Evolutionary conservation across 2,888 invertebrate genomes (phyloP).

Genomic region (Julus scanicus): DNA sequence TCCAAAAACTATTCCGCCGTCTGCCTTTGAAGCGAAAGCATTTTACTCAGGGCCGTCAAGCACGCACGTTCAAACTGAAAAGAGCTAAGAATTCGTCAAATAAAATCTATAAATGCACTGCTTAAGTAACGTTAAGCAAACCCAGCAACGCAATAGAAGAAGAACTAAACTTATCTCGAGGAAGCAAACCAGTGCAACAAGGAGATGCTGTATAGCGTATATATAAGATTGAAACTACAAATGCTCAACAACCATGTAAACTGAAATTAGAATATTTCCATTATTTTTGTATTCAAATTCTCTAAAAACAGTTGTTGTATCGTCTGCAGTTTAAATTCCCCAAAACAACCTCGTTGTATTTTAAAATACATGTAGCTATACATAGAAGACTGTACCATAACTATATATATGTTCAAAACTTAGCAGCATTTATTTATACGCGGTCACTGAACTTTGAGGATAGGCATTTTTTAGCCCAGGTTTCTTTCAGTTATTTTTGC

Average conservation of each 20-base stretch:
- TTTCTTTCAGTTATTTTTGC: too few species aligned
- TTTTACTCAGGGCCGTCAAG: conserved; percentile 17
- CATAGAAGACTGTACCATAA: too few species aligned
- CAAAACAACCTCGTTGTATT: neutral
- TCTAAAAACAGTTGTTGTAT: neutral
- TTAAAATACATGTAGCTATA: neutral
- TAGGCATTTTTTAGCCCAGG: too few species aligned
- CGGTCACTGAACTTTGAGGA: neutral
- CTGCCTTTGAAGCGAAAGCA: conserved; percentile 44
- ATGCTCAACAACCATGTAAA: neutral
- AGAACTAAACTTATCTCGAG: too few species aligned
- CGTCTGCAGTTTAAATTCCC: neutral
- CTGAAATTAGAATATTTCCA: neutral
- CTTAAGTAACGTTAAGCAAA: neutral
- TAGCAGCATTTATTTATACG: neutral
- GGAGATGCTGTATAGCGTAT: too few species aligned
- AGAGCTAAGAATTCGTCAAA: neutral
- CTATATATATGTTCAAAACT: neutral
- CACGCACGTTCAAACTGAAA: conserved; percentile 14
- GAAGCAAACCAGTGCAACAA: too few species aligned
- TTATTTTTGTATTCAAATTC: too few species aligned
- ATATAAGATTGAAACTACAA: too few species aligned
- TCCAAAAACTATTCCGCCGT: conserved; percentile 4
- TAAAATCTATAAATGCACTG: conserved; percentile 27
- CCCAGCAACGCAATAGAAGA: neutral